Conservation (phyloP, 2,113 vertebrate genomes). For the Equus przewalskii region DNA sequence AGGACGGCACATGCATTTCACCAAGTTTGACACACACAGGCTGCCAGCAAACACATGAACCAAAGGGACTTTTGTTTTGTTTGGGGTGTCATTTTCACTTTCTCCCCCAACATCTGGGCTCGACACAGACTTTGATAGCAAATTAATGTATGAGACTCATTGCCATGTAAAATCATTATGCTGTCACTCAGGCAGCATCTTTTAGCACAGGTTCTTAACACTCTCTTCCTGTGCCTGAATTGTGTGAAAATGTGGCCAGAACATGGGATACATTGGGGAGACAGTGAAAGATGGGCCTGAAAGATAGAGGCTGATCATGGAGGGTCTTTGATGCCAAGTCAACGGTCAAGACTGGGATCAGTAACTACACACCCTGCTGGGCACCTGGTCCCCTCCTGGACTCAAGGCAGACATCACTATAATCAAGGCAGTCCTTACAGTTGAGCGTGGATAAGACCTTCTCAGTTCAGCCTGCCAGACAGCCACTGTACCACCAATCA, state of each 20-base stretch:
- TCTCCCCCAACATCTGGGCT: neutral
- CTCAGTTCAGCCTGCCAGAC: neutral
- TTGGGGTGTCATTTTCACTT: neutral
- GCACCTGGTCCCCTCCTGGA: neutral
- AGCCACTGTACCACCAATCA: neutral
- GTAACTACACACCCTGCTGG: neutral
- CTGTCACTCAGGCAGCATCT: neutral
- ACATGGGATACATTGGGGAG: neutral
- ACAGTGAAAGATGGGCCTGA: neutral
- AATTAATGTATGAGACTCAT: neutral
- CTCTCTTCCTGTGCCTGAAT: neutral
- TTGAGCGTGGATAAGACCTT: neutral
- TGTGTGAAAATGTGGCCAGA: neutral
- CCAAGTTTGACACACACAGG: neutral
- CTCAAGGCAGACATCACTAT: accelerated
- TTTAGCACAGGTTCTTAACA: neutral
- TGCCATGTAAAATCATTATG: neutral
- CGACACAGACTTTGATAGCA: neutral
- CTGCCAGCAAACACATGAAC: neutral
- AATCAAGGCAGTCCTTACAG: neutral
- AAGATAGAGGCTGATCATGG: too few species aligned
- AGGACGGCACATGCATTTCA: neutral
- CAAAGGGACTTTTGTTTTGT: neutral
- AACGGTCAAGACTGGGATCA: neutral
- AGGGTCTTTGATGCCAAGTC: neutral